Conservation (phyloP, 2,797 vertebrate genomes). For the Ptychadena robeensis region DNA sequence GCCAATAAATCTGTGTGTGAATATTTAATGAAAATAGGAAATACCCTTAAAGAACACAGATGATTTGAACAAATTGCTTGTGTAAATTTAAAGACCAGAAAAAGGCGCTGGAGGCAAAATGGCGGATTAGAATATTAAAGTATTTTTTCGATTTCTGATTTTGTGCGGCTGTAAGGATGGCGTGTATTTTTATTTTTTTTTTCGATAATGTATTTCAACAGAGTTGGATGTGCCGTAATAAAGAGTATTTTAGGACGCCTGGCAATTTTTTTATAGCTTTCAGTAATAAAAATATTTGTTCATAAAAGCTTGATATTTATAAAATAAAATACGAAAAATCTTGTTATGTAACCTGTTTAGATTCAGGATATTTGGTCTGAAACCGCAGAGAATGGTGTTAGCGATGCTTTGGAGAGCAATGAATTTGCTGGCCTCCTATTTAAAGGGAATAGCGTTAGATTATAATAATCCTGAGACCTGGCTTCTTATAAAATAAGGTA, state of each 20-base stretch:
- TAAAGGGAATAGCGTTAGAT: conserved; percentile 11
- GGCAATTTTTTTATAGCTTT: conserved; percentile 35
- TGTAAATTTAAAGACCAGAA: conserved; percentile 34
- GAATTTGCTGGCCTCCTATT: conserved; percentile 16
- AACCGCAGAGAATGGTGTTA: conserved; percentile 18
- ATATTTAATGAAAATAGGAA: conserved; percentile 60
- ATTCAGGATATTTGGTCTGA: conserved; percentile 3
- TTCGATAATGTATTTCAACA: background rate
- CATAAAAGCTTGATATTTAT: conserved; percentile 27
- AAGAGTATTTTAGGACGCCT: conserved; percentile 26
- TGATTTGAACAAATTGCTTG: conserved; percentile 55
- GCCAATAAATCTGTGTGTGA: conserved; percentile 47
- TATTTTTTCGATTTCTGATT: background rate
- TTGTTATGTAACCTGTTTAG: background rate
- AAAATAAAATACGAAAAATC: background rate
- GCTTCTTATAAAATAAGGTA: conserved; percentile 10
- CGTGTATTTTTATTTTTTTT: background rate
- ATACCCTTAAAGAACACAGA: conserved; percentile 43
- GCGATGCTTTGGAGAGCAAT: conserved; percentile 26
- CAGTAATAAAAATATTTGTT: conserved; percentile 47
- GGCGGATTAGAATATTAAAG: background rate
- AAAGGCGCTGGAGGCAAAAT: background rate
- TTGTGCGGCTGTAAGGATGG: background rate
- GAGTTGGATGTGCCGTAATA: background rate
- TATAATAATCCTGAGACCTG: conserved; percentile 20